Conservation (phyloP, 2,888 invertebrate species). For the Tuta absoluta region DNA sequence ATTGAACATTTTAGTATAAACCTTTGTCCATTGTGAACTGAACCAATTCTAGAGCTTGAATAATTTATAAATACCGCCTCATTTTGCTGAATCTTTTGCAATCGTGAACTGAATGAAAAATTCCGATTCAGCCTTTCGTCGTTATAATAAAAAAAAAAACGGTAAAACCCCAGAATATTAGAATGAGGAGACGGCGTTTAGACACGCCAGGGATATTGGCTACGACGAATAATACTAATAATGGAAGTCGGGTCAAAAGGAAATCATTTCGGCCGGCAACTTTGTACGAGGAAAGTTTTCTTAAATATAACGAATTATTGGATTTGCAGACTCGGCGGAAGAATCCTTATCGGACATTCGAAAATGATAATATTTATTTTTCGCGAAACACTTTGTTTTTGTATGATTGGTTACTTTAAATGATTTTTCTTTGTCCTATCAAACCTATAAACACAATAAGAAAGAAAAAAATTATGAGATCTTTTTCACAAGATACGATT, state of each 20-base stretch:
- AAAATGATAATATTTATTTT: constrained; percentile 64
- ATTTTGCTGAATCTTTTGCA: constrained; percentile 20
- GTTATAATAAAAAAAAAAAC: constrained; percentile 2
- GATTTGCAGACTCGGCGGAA: constrained; percentile 51
- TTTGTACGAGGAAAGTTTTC: constrained; percentile 50
- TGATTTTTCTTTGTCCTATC: background rate
- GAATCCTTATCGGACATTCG: constrained; percentile 59
- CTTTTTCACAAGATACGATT: too few species aligned
- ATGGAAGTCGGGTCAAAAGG: constrained; percentile 50
- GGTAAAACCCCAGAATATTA: constrained; percentile 21
- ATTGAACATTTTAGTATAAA: background rate
- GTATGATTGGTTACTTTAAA: constrained; percentile 41
- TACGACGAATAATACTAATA: constrained; percentile 51
- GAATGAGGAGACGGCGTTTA: constrained; percentile 20
- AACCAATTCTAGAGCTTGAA: constrained; percentile 2
- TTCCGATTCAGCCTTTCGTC: constrained; percentile 12
- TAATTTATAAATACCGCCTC: constrained; percentile 20
- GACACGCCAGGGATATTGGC: constrained; percentile 41
- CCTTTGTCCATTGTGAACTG: background rate
- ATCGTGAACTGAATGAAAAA: constrained; percentile 19
- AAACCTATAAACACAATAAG: too few species aligned
- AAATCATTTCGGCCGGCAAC: constrained; percentile 51
- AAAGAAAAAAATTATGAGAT: background rate
- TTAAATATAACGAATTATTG: constrained; percentile 61
- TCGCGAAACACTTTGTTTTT: constrained; percentile 40